Percentiles rank a stretch among this genome's conserved stretches.
Conservation (phyloP, 2,113 vertebrate species). For the Catharus bicknelli region DNA sequence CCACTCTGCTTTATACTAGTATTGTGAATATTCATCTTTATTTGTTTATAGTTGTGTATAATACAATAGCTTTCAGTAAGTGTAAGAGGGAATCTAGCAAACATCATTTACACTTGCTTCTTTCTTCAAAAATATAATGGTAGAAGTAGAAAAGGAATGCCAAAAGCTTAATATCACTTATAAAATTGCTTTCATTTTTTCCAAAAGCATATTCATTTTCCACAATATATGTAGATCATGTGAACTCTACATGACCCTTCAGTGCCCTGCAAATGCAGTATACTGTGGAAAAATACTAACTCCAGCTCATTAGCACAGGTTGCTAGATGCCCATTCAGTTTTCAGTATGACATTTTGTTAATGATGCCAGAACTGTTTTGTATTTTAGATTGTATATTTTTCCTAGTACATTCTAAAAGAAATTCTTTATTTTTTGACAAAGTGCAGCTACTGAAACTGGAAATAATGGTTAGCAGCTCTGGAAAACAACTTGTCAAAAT, state of each 20-base stretch:
- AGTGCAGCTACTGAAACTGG: not conserved
- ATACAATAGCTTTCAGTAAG: not conserved
- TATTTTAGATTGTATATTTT: not conserved
- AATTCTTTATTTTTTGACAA: not conserved
- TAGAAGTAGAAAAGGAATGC: not conserved
- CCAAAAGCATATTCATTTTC: not conserved
- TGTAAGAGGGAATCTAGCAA: not conserved
- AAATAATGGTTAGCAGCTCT: not conserved
- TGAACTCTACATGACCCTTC: not conserved
- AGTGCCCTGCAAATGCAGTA: not conserved
- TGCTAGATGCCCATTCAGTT: not conserved
- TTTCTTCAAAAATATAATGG: not conserved
- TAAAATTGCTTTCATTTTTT: constrained; percentile 22
- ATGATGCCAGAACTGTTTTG: not conserved
- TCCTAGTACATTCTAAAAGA: not conserved
- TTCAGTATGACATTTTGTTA: not conserved
- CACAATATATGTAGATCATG: not conserved
- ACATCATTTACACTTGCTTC: not conserved
- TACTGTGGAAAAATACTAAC: not conserved
- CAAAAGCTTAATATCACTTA: not conserved
- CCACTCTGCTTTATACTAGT: not conserved
- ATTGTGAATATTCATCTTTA: not conserved
- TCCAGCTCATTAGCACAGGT: not conserved
- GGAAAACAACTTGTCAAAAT: not conserved
- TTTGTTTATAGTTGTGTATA: not conserved